Percentiles rank a stretch among this genome's conserved stretches.
These are phyloP conservation scores for Athalia rosae DNA, from an alignment of 2,888 invertebrate species.

Conservation along the genomic window DNA sequence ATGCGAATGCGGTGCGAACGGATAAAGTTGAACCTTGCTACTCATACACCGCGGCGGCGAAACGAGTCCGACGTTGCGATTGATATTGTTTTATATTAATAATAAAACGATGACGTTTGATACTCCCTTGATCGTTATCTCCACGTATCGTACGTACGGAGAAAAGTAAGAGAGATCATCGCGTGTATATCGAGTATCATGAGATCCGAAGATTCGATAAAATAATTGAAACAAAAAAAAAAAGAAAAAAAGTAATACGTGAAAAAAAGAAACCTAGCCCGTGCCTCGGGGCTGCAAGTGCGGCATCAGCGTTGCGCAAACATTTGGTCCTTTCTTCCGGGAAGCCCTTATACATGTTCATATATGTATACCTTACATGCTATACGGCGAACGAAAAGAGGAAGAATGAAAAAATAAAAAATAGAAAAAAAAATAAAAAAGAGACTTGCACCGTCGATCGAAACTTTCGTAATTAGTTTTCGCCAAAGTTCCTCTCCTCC, in stretches of 20 bases:
- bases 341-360: not conserved
- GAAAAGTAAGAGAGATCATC: constrained; percentile 23
- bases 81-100: constrained; percentile 3
- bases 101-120: constrained; percentile 30
- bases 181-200: constrained; percentile 7
- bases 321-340: not conserved
- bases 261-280: no score
- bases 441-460: constrained; percentile 13
- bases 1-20: not conserved
- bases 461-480: constrained; percentile 39
- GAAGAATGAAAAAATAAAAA: no score
- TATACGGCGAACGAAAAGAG: no score
- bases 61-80: constrained; percentile 8
- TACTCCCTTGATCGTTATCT: constrained; percentile 37
- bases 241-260: no score
- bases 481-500: constrained; percentile 31
- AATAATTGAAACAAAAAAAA: no score
- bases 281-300: no score
- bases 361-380: not conserved
- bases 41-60: not conserved
- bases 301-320: not conserved
- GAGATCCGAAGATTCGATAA: no score
- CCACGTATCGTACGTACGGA: not conserved
- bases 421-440: not conserved
- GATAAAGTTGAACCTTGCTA: not conserved